Base-by-base conservation (phyloP, 1,140 invertebrate species). In the Drosophila grimshawi region DNA sequence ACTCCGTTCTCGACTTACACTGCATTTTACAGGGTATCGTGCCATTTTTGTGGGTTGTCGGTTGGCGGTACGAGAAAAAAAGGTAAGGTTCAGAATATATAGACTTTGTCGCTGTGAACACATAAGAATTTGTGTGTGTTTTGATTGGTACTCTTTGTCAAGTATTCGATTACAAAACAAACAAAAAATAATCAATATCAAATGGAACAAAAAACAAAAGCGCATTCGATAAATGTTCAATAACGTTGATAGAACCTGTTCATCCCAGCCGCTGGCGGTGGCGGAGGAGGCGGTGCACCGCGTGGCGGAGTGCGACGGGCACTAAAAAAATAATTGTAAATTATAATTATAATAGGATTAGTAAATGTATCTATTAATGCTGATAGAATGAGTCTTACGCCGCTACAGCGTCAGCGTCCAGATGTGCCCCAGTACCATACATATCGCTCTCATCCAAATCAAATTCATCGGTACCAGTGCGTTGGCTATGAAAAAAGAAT, bases 231-330 rank as follows among this genome's bases (percentile, higher is more conserved):
- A 77, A 75, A 71, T 61, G 52, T 68, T 88, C 79, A 91, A 89
- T 90, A 92, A 86, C 91, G 90, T 92, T 91, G 76, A 73, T 86
- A 88, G 78, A 92, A 92, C 91, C 91, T 92, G 91, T 90, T 92
- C 74, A 88, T 72, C 68, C 86, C 82, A 68, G 78, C 62, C 60
- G 80, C 62, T 39, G 91, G 91, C 5, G 89, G 89, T 3, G 91
- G 86, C 57, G 91, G 91, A 43, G 91, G 91, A 41, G 90, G 90
- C 11, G 90, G 90, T 3, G 91, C 88, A 8, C 80, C 55, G 51
- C 90, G 83, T 56, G 91, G 91, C 69, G 91, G 91, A 61, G 91
- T 91, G 46, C 88, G 89, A 74, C 89, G 82, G 6, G 91, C 91
- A 43, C 91, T 92, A 32, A 75, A 67, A 46, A 5, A 2, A 5